Percentiles rank a stretch among this genome's conserved stretches.
phyloP scores from a whole-genome alignment of 2,797 vertebrate genomes.

The Champsocephalus esox region DNA sequence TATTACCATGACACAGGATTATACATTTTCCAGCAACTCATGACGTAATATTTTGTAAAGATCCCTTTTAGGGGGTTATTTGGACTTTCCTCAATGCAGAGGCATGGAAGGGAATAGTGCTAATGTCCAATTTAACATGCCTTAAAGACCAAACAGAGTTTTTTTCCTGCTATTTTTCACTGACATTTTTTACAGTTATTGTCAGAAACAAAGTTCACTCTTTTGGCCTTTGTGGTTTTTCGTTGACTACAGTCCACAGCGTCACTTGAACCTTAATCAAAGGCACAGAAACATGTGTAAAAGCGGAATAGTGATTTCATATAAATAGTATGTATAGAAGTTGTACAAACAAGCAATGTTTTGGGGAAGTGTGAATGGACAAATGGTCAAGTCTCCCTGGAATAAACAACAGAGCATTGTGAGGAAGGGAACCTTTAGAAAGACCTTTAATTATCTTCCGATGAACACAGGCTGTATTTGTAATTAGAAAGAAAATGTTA shows the following conservation, averaged over 20 bases:
- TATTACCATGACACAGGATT: too few species aligned
- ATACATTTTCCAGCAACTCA: too few species aligned
- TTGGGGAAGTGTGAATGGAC: not conserved
- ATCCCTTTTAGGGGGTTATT: too few species aligned
- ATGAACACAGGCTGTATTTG: slow-evolving; percentile 59
- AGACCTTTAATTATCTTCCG: slow-evolving; percentile 66
- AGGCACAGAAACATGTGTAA: not conserved
- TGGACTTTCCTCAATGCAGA: too few species aligned
- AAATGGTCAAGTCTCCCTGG: slow-evolving; percentile 2
- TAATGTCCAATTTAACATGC: too few species aligned
- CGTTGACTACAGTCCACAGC: not conserved
- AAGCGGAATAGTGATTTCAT: not conserved
- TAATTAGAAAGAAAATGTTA: slow-evolving; percentile 77
- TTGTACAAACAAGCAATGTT: too few species aligned
- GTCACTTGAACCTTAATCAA: not conserved
- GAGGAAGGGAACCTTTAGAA: slow-evolving; percentile 48
- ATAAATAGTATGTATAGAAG: not conserved
- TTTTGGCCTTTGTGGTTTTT: too few species aligned
- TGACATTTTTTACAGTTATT: too few species aligned
- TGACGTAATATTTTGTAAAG: too few species aligned
- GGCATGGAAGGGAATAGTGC: too few species aligned
- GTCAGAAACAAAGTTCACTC: too few species aligned
- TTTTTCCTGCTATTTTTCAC: not conserved
- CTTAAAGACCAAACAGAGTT: too few species aligned
- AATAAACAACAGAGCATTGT: slow-evolving; percentile 9